Conservation (phyloP, 2,797 vertebrate species). For the Somateria mollissima region DNA sequence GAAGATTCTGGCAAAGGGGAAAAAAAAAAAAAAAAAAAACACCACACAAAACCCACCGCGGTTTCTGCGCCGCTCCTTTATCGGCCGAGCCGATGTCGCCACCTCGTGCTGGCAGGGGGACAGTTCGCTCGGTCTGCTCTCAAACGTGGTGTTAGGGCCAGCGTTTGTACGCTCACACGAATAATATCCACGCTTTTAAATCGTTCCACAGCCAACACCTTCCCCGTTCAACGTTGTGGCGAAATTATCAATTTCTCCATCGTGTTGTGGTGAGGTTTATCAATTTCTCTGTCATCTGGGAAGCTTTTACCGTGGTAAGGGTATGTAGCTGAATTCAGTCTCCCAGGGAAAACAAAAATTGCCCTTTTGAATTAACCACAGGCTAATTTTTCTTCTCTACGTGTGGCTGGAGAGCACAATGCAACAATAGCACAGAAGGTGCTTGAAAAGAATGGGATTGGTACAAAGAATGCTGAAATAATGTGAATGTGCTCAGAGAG, state of each 20-base stretch:
- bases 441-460: neutral
- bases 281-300: neutral
- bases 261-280: neutral
- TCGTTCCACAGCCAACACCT: fast-evolving
- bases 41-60: no score
- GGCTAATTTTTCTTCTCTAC: neutral
- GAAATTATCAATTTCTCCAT: neutral
- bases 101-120: neutral
- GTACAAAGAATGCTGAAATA: neutral
- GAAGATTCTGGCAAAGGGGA: conserved; percentile 42
- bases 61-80: neutral
- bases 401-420: neutral
- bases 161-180: fast-evolving
- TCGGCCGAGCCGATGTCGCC: neutral
- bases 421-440: neutral
- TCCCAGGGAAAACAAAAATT: neutral
- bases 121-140: neutral
- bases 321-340: fast-evolving
- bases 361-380: neutral
- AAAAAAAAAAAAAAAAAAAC: neutral
- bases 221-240: neutral
- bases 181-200: fast-evolving
- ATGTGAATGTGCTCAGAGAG: neutral
- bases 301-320: neutral
- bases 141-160: fast-evolving